These are phyloP conservation scores for Phenganax marumi DNA, from an alignment of 92 coral and sea anemone species.

Conservation along the genomic window DNA sequence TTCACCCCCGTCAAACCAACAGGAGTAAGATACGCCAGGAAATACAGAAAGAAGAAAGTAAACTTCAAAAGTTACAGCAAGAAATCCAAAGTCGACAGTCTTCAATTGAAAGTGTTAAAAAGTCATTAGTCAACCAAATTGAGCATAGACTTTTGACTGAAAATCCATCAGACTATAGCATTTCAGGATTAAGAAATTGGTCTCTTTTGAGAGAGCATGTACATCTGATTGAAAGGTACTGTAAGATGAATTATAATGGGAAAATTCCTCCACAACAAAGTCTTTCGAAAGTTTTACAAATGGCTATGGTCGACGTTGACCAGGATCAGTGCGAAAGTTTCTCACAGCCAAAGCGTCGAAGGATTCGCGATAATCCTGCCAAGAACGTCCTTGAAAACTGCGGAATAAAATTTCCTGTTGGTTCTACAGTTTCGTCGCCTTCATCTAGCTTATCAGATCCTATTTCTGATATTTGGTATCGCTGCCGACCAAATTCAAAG, in stretches of 20 bases:
- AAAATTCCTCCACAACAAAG: conserved; percentile 49
- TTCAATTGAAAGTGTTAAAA: neutral
- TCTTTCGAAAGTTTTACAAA: conserved; percentile 30
- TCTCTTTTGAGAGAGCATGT: conserved; percentile 54
- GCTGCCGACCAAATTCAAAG: neutral
- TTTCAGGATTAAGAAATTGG: conserved; percentile 46
- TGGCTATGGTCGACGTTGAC: conserved; percentile 17
- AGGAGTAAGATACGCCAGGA: conserved; percentile 13
- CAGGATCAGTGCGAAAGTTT: neutral
- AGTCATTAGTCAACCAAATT: neutral
- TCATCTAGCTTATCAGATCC: neutral
- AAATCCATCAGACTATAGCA: conserved; percentile 1
- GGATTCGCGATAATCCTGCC: conserved; percentile 1
- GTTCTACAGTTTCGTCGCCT: conserved; percentile 4
- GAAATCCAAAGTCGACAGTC: neutral
- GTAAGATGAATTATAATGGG: conserved; percentile 50
- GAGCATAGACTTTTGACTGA: neutral
- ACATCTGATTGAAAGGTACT: conserved; percentile 49
- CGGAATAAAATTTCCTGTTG: neutral
- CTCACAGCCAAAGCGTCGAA: neutral
- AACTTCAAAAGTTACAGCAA: conserved; percentile 18
- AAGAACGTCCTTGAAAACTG: neutral
- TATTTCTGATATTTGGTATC: neutral
- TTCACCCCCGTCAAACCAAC: conserved; percentile 37
- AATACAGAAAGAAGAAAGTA: conserved; percentile 43